Percentiles rank a stretch among this genome's conserved stretches.
Evolutionary conservation across 2,888 invertebrate species (phyloP).

Genomic region (Digitonthophagus gazella): DNA sequence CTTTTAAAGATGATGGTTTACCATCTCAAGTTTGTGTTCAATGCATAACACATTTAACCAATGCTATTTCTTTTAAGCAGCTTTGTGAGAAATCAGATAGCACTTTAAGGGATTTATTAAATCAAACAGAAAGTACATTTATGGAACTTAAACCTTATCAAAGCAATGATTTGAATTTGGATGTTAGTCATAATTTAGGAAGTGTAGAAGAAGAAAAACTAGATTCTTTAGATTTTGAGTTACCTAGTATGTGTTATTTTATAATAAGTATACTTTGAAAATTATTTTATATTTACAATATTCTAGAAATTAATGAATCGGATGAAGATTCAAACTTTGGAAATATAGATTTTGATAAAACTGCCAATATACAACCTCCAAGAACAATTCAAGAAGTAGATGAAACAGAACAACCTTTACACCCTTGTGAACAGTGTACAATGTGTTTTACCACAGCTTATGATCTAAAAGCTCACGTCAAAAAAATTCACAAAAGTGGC

Average conservation of each 20-base stretch:
- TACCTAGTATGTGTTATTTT: constrained; percentile 20
- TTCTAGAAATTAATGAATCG: constrained; percentile 26
- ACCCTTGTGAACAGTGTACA: constrained; percentile 49
- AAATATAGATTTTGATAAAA: not conserved
- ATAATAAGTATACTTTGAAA: not conserved
- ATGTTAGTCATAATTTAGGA: constrained; percentile 10
- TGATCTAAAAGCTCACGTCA: constrained; percentile 45
- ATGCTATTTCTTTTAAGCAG: constrained; percentile 48
- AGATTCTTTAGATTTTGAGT: constrained; percentile 18
- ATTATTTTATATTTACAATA: not conserved
- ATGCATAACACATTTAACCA: constrained; percentile 46
- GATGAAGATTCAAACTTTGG: constrained; percentile 25
- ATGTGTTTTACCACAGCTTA: constrained; percentile 44
- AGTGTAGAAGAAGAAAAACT: constrained; percentile 14
- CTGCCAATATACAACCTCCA: constrained; percentile 21
- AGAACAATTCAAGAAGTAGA: constrained; percentile 37
- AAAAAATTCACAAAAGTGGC: constrained; percentile 31
- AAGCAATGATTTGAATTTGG: constrained; percentile 16
- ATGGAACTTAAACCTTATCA: constrained; percentile 29
- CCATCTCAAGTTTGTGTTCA: constrained; percentile 48
- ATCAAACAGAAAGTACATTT: constrained; percentile 32
- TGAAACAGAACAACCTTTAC: constrained; percentile 49
- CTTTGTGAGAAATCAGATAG: constrained; percentile 47
- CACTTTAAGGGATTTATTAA: constrained; percentile 43
- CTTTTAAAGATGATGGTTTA: constrained; percentile 47